These are phyloP conservation scores for Rhyzopertha dominica DNA, from an alignment of 1,140 invertebrate species.

Conservation along the genomic window DNA sequence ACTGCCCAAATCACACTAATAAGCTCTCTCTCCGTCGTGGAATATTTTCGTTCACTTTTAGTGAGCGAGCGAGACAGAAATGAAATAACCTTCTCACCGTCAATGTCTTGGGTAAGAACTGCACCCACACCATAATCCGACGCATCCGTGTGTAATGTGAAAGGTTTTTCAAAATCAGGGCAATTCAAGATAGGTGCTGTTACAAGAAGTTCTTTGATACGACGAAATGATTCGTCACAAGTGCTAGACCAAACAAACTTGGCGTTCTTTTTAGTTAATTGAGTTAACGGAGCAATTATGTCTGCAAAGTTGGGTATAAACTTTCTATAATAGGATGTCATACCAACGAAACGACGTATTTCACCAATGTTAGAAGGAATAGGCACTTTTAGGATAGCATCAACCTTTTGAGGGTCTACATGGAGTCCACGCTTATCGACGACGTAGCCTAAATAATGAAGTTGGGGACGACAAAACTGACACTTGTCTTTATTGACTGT, in stretches of 20 bases:
- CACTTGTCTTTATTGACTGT: too few species aligned
- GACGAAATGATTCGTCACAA: not conserved
- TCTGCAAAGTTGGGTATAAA: constrained; percentile 43
- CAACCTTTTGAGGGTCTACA: constrained; percentile 42
- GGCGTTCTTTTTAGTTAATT: constrained; percentile 36
- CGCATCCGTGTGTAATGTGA: constrained; percentile 31
- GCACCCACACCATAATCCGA: constrained; percentile 24
- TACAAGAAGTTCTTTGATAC: constrained; percentile 6
- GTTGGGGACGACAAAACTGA: constrained; percentile 19
- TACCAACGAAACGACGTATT: constrained; percentile 41
- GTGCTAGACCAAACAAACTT: constrained; percentile 20
- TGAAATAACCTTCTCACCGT: constrained; percentile 43
- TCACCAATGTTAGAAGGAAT: constrained; percentile 39
- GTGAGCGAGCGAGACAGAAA: constrained; percentile 46
- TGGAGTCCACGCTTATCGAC: constrained; percentile 34
- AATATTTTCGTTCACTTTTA: constrained; percentile 45
- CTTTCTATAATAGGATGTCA: constrained; percentile 43
- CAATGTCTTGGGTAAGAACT: constrained; percentile 21
- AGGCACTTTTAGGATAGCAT: constrained; percentile 42
- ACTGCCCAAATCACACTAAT: constrained; percentile 50
- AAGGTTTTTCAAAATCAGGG: constrained; percentile 23
- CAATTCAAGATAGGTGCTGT: constrained; percentile 21
- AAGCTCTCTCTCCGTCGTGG: constrained; percentile 48
- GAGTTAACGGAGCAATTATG: constrained; percentile 38
- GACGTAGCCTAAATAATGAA: constrained; percentile 35